Evolutionary conservation across 2,797 vertebrate species (phyloP).

Genomic region (Melanotaenia boesemani): DNA sequence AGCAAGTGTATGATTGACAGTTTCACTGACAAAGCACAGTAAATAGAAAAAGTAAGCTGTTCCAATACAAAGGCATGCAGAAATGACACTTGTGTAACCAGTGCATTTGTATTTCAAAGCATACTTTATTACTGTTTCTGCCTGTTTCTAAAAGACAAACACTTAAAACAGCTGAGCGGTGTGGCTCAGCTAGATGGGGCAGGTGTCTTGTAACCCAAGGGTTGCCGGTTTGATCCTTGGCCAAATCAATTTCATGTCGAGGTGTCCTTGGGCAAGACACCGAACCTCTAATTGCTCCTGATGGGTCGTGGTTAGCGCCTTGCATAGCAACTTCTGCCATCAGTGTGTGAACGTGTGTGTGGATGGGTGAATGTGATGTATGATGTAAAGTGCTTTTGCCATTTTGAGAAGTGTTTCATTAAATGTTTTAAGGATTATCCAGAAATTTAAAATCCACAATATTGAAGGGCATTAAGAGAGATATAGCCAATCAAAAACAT

Average conservation of each 20-base stretch:
- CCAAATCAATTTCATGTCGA: too few relatives aligned
- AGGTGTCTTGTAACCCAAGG: too few relatives aligned
- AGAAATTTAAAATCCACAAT: background rate
- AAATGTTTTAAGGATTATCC: slow-evolving; percentile 6
- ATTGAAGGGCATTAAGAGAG: background rate
- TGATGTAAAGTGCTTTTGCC: too few relatives aligned
- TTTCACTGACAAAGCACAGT: slow-evolving; percentile 53
- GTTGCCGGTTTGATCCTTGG: too few relatives aligned
- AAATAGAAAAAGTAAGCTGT: slow-evolving; percentile 14
- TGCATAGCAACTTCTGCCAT: too few relatives aligned
- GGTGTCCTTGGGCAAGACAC: too few relatives aligned
- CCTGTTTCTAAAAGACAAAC: background rate
- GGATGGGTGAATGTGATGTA: too few relatives aligned
- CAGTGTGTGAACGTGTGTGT: too few relatives aligned
- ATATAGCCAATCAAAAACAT: slow-evolving; percentile 12
- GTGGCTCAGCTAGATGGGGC: too few relatives aligned
- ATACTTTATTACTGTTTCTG: slow-evolving; percentile 10
- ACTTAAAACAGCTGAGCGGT: background rate
- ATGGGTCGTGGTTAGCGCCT: too few relatives aligned
- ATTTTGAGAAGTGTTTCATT: slow-evolving; percentile 8
- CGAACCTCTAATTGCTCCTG: too few relatives aligned
- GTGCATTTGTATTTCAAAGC: slow-evolving; percentile 41
- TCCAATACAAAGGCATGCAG: slow-evolving; percentile 15
- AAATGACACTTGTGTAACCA: slow-evolving; percentile 11
- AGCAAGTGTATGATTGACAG: slow-evolving; percentile 44